These are phyloP conservation scores for Erythrocercus mccallii DNA, from an alignment of 2,113 vertebrate species.

Conservation along the genomic window DNA sequence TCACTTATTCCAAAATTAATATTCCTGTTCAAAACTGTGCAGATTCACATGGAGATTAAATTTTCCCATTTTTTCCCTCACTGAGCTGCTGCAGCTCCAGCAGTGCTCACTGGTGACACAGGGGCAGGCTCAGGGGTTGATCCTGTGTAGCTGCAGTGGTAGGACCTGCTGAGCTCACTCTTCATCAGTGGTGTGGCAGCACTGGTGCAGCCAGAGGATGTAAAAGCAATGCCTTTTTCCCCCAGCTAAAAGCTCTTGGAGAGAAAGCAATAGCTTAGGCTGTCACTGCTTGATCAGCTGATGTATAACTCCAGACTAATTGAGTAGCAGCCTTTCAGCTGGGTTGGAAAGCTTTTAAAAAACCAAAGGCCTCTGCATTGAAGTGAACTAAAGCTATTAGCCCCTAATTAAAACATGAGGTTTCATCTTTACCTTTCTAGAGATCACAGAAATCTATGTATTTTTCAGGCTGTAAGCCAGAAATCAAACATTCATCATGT, in stretches of 20 bases:
- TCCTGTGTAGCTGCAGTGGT: background rate
- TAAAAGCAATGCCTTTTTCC: background rate
- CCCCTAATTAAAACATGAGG: conserved; percentile 49
- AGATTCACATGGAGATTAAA: background rate
- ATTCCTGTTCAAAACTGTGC: background rate
- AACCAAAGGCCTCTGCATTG: conserved; percentile 19
- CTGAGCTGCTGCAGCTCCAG: background rate
- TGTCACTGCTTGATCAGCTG: conserved; percentile 7
- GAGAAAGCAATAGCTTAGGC: background rate
- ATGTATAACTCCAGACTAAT: conserved; percentile 20
- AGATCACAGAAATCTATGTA: conserved; percentile 62
- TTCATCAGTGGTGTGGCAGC: background rate
- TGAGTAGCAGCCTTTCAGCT: conserved; percentile 10
- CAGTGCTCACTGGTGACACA: background rate
- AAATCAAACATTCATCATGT: conserved; percentile 56
- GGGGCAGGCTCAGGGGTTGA: background rate
- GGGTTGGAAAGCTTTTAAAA: conserved; percentile 32
- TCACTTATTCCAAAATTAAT: background rate
- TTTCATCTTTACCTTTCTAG: conserved; percentile 60
- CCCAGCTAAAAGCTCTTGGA: background rate
- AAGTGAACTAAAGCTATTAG: conserved; percentile 56
- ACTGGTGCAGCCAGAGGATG: background rate
- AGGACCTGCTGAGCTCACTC: background rate
- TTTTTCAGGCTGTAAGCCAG: conserved; percentile 56
- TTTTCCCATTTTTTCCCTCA: rapidly evolving